These are phyloP conservation scores for Drosophila mimica DNA, from an alignment of 2,888 invertebrate genomes.

Conservation along the genomic window DNA sequence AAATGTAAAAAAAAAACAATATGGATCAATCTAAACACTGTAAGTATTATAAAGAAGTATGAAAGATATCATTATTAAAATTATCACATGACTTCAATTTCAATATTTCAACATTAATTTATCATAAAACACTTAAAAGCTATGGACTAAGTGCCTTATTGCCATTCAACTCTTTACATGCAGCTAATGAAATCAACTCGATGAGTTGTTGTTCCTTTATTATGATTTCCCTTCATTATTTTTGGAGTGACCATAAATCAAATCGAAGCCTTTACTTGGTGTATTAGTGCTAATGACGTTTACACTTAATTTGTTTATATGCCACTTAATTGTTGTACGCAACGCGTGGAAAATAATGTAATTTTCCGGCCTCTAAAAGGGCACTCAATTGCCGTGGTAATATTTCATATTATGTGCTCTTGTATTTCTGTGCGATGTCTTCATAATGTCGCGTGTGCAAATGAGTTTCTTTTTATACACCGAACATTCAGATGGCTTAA, in stretches of 20 bases:
- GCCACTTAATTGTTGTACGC: conserved; percentile 39
- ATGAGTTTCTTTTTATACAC: conserved; percentile 26
- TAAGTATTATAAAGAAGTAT: background rate
- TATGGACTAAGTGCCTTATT: background rate
- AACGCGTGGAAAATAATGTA: conserved; percentile 13
- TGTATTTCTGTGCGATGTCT: conserved; percentile 26
- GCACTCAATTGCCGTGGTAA: conserved; percentile 53
- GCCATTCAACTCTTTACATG: background rate
- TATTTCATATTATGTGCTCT: conserved; percentile 25
- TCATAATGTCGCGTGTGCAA: conserved; percentile 52
- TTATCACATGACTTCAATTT: background rate
- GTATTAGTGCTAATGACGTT: conserved; percentile 39
- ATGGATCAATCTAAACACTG: background rate
- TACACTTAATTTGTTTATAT: conserved; percentile 39
- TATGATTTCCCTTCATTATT: background rate
- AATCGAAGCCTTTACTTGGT: conserved; percentile 16
- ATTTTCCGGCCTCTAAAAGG: conserved; percentile 50
- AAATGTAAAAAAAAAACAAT: accelerated
- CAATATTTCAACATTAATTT: background rate
- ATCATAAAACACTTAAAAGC: background rate
- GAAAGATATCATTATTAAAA: background rate
- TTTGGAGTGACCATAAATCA: conserved; percentile 4
- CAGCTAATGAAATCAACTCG: conserved; percentile 6
- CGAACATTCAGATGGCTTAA: background rate
- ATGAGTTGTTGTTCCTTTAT: background rate